Base-by-base conservation (phyloP, 2,888 invertebrate genomes). In the Galeopsomyia nigrocyanea region DNA sequence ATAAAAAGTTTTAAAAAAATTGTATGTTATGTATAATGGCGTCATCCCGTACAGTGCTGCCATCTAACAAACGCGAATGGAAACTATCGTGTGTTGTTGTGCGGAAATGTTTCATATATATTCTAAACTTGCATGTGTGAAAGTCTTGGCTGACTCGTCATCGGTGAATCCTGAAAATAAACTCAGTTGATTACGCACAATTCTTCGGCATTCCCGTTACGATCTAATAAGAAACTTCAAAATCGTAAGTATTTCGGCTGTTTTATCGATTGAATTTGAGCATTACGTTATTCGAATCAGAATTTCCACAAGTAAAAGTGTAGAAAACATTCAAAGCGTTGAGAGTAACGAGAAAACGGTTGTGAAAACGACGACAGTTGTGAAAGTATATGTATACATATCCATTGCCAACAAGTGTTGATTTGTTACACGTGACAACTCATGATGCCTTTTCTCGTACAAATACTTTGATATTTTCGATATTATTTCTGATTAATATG, bases 1-100 rank as follows among this genome's bases (percentile, higher is more conserved):
- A 39, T 10, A 10, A 39, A 39, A 39, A 39, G 39, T 39, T 39
- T 13, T 3, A 21, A 61, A 49, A 49, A 61, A 10, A 61, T 39
- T 9, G n/a, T n/a, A 47, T 13, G 47, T 31, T 31, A 31, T 31
- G 7, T 31, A 7, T 14, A 47, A 31, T 68, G 68, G 67, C 68
- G 68, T 73, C 71, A 68, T 22, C 7, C 7, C 7, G 31, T 31
- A 17, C 31, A 62, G 26, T 62, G 39, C 65, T 67, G 78, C 78
- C 79, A 79, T 78, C 75, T 79, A 78, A 75, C 71, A 75, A 78
- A 70, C 61, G 71, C 60, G 46, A 60, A n/a, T 5, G 22, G 16
- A 61, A 47, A 47, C 39, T 39, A 61, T 21, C 1, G 19, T 47
- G n/a, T 47, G 22, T 47, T 47, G 10, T 19, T 61, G 19, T 22